Base-by-base conservation (phyloP, 2,797 vertebrate genomes). In the Tapirus indicus region DNA sequence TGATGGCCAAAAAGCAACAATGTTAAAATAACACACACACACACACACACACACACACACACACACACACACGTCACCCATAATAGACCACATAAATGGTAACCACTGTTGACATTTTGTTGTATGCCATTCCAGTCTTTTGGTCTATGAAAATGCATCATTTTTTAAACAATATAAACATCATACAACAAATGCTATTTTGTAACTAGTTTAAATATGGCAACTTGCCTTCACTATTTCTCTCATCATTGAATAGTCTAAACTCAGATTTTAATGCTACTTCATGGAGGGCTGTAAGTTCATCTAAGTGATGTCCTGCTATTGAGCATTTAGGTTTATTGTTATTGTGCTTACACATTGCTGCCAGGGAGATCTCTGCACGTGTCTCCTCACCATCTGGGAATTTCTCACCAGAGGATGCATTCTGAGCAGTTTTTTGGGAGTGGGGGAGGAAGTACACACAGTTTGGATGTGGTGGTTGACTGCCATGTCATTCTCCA, bases 401-500 rank as follows among this genome's bases (percentile, higher is more conserved):
- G 80, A 79, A 79, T 32, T 38, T 86, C 25, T 86, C 77, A 69
- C 29, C 58, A 5, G 27, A 52, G 52, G 49, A 41, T 80, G 41
- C 8, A 32, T 52, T 82, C 56, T 3, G n/a, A 18, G 72, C 47
- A 14, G 8, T 44, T 47, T 44, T 0, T 32, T 38, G 38, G 27
- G 10, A 16, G 13, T 4, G 0, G 29, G 23, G 23, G 7, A 4
- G 21, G 7, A 8, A n/a, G 35, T 6, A 18, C 6, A 20, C 7
- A 7, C 17, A 2, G 44, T 23, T 20, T 80, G n/a, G 9, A 35
- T 11, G 3, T 6, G 14, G 14, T 69, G 14, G 5, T 5, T 17
- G 7, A n/a, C 17, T 7, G 2, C 14, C 23, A 9, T 18, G 20
- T 38, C 29, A 60, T 85, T 64, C 13, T 64, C 47, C 52, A 86